Conservation (phyloP, 2,113 vertebrate genomes). For the Miniopterus natalensis region DNA sequence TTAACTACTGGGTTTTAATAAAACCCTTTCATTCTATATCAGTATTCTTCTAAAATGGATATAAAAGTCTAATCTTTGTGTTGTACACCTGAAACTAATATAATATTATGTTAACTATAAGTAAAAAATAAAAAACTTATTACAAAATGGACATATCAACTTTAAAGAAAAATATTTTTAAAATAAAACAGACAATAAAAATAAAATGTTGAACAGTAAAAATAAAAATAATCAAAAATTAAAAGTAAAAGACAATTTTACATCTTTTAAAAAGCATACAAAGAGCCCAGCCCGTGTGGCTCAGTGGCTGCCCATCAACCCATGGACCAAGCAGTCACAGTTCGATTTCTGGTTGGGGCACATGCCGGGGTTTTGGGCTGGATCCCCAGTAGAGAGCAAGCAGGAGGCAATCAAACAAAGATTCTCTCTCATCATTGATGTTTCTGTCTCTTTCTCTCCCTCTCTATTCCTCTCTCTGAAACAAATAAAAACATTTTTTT, state of each 20-base stretch:
- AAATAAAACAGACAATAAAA: background rate
- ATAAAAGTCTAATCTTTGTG: background rate
- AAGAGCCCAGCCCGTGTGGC: background rate
- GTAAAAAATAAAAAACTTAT: background rate
- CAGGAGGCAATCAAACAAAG: no score
- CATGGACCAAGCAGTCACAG: no score
- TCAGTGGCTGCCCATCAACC: no score
- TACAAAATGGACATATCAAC: background rate
- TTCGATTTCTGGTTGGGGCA: no score
- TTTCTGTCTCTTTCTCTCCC: no score
- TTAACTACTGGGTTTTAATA: background rate
- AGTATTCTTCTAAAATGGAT: background rate
- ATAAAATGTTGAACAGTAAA: background rate
- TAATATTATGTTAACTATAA: background rate
- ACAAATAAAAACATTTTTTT: background rate
- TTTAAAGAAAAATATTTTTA: background rate
- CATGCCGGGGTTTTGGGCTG: no score
- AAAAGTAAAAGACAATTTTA: background rate
- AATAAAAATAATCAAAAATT: slow-evolving; percentile 8
- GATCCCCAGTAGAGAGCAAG: no score
- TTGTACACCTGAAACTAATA: background rate
- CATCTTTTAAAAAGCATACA: background rate
- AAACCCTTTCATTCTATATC: background rate
- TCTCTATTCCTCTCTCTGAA: no score
- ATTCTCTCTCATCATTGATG: no score